These are phyloP conservation scores for Phyllotreta cruciferae DNA, from an alignment of 2,888 invertebrate species.

Conservation along the genomic window DNA sequence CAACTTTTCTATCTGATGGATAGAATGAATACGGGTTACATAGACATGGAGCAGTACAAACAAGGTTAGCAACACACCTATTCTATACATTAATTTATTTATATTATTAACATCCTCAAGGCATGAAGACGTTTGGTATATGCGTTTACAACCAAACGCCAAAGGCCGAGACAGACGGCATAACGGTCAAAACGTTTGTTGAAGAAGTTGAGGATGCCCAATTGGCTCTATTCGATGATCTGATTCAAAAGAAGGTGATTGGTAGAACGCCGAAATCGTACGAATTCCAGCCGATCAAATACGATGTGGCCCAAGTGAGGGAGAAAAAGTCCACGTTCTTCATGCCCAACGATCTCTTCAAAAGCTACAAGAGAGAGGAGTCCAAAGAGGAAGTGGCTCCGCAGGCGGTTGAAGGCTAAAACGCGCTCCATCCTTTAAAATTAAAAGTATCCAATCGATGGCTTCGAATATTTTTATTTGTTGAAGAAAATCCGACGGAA, in stretches of 20 bases:
- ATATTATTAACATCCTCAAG: constrained; percentile 30
- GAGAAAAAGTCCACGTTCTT: constrained; percentile 38
- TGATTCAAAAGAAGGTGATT: constrained; percentile 38
- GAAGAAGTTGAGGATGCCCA: constrained; percentile 48
- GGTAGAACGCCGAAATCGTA: constrained; percentile 4
- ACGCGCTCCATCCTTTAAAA: not conserved
- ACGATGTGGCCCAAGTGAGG: constrained; percentile 3
- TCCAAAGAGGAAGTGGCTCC: constrained; percentile 13
- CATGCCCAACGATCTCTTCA: constrained; percentile 43
- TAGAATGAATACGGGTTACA: constrained; percentile 53
- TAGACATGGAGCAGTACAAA: constrained; percentile 53
- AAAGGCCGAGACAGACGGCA: constrained; percentile 43
- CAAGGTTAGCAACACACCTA: constrained; percentile 44
- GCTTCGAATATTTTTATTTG: not conserved
- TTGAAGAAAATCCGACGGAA: constrained; percentile 7
- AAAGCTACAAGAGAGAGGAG: constrained; percentile 24
- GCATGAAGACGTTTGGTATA: constrained; percentile 56
- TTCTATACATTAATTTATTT: too few species aligned
- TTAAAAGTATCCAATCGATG: not conserved
- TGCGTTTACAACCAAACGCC: constrained; percentile 53
- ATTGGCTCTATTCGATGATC: constrained; percentile 43
- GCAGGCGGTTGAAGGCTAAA: constrained; percentile 6
- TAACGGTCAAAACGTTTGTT: constrained; percentile 52
- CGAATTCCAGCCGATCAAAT: constrained; percentile 9
- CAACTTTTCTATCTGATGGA: constrained; percentile 57